Conservation (phyloP, 2,113 vertebrate species). For the Macroglossus sobrinus region DNA sequence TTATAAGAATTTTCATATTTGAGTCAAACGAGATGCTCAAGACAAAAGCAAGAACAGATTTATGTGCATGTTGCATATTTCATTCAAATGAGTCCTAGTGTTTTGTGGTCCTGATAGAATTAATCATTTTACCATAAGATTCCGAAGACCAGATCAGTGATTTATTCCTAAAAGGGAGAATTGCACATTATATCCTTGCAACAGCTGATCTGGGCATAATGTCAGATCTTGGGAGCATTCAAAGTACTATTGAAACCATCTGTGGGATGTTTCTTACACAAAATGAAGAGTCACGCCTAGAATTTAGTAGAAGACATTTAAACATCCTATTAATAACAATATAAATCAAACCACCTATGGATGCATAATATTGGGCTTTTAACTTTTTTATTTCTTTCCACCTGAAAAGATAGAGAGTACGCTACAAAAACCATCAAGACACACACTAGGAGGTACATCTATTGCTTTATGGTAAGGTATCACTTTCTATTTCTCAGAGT, state of each 20-base stretch:
- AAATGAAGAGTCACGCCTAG: background rate
- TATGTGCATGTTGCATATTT: background rate
- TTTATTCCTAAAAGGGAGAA: background rate
- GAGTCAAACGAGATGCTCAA: background rate
- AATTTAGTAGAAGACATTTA: background rate
- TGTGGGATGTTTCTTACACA: background rate
- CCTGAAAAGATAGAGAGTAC: background rate
- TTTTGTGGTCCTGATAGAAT: background rate
- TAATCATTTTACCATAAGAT: background rate
- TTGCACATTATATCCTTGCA: background rate
- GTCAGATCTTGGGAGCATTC: background rate
- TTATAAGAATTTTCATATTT: background rate
- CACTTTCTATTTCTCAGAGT: background rate
- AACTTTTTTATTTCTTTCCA: background rate
- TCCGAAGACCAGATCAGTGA: background rate
- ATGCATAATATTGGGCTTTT: background rate
- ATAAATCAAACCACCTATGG: background rate
- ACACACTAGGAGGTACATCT: background rate
- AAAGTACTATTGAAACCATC: background rate
- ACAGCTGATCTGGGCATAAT: too few relatives aligned
- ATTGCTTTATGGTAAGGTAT: background rate
- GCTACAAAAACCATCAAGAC: background rate
- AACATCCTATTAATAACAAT: background rate
- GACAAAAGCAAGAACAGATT: background rate
- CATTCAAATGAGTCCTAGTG: background rate